These are phyloP conservation scores for Atherinomorus stipes DNA, from an alignment of 2,113 vertebrate species.

Conservation along the genomic window DNA sequence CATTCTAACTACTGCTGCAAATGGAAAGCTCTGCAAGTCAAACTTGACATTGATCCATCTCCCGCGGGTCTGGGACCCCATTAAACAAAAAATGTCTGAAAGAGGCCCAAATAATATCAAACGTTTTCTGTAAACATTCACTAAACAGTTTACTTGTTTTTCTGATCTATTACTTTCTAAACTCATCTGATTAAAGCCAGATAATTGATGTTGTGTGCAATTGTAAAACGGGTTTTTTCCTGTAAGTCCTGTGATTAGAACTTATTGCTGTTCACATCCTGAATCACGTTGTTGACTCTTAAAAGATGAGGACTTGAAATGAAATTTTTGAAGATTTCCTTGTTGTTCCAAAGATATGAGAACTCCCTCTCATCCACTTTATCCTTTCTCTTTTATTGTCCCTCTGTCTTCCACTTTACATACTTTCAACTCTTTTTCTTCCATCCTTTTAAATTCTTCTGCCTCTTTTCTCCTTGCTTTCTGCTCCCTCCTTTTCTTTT, in stretches of 20 bases:
- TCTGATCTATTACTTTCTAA: too few species aligned
- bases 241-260: conserved; percentile 73
- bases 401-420: background rate
- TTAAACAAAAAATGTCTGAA: too few species aligned
- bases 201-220: background rate
- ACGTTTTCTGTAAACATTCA: too few species aligned
- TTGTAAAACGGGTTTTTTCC: too few species aligned
- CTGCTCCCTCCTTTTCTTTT: background rate
- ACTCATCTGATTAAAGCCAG: too few species aligned
- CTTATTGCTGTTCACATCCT: conserved; percentile 79
- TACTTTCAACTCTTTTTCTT: background rate
- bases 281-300: conserved; percentile 61
- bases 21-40: too few species aligned
- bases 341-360: background rate
- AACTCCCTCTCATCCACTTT: background rate
- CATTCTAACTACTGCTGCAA: too few species aligned
- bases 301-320: conserved; percentile 63
- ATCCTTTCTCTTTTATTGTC: background rate
- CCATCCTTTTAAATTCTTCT: background rate
- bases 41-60: too few species aligned
- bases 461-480: background rate
- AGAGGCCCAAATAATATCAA: too few species aligned
- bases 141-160: too few species aligned
- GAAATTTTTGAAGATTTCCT: background rate
- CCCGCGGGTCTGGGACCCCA: too few species aligned